A percentile compares a stretch with the other conserved stretches of the same genome.
Evolutionary conservation across 2,797 vertebrate genomes (phyloP).

Genomic region (Danio jaintianensis): DNA sequence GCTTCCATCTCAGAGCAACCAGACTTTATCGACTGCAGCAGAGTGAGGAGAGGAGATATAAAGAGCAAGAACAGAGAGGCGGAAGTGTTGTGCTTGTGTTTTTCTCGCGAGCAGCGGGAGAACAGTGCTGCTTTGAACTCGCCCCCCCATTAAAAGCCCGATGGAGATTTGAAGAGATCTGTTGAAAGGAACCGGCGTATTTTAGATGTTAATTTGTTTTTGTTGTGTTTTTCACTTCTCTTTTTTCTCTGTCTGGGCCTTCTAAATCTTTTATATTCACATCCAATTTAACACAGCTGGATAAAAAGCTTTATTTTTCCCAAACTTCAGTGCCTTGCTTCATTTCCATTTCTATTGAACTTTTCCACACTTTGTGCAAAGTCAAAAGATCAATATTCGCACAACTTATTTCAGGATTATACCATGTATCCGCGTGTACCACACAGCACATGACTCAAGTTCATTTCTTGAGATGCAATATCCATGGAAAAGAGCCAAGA

Average conservation of each 20-base stretch:
- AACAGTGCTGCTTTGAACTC: slow-evolving; percentile 91
- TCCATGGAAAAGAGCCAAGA: slow-evolving; percentile 20
- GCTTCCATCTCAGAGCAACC: slow-evolving; percentile 64
- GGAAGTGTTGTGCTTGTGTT: slow-evolving; percentile 82
- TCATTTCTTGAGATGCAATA: not conserved
- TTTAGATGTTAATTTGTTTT: slow-evolving; percentile 96
- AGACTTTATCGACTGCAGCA: slow-evolving; percentile 63
- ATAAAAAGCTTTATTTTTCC: slow-evolving; percentile 73
- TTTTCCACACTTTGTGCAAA: slow-evolving; percentile 43
- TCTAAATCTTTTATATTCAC: slow-evolving; percentile 89
- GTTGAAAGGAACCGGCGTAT: slow-evolving; percentile 85
- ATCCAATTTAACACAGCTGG: slow-evolving; percentile 86
- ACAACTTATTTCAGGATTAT: slow-evolving; percentile 37
- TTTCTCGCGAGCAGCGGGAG: slow-evolving; percentile 84
- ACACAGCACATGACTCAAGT: not conserved
- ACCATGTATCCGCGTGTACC: not conserved
- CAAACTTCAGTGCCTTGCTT: slow-evolving; percentile 42
- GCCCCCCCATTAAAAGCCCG: slow-evolving; percentile 90
- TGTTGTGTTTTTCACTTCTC: slow-evolving; percentile 59
- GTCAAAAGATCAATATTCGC: slow-evolving; percentile 44
- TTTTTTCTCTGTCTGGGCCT: slow-evolving; percentile 77
- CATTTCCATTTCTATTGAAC: slow-evolving; percentile 50
- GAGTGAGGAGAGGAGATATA: slow-evolving; percentile 72
- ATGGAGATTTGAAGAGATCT: slow-evolving; percentile 88
- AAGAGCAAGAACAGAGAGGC: slow-evolving; percentile 76